Base-by-base conservation (phyloP, 2,113 vertebrate species). In the Clarias gariepinus region DNA sequence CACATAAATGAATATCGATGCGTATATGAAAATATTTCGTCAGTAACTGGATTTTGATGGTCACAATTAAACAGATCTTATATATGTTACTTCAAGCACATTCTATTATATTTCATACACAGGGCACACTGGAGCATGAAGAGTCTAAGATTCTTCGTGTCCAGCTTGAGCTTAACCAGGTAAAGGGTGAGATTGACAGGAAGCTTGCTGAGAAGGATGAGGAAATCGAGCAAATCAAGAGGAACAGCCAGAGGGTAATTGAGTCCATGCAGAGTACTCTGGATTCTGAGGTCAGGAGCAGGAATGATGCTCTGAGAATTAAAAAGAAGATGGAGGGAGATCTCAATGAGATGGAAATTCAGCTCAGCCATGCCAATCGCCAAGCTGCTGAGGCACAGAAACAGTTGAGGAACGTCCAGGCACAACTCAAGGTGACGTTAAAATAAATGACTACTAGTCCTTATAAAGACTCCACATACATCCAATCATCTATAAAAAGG, bases 251-350 rank as follows among this genome's bases (percentile, higher is more conserved):
- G 91, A 93, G 94, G 52, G 91, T 95, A 64, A 91, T 7, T 84
- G 94, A 95, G 47, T 92, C 94, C 68, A 94, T 95, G 91, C 94
- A 95, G 92, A 91, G 90, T 90, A 94, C 92, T 82, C 90, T 95
- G 83, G 94, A 95, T 76, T 90, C 94, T 23, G 94, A 95, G 86
- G 92, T 94, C 84, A 93, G 94, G 85, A 94, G 94, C 92, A 93
- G 94, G 25, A 95, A 94, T n/a, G 94, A 95, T 88, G 93, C 94
- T 83, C 90, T 95, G 82, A 94, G 94, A 89, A 87, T 95, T 88
- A 95, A 96, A 91, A 95, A 95, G 94, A 95, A 96, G 92, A 96
- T 94, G 94, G 95, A 95, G 87, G 94, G 95, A 88, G 94, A 95
- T 82, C 92, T 95, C 88, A 95, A 95, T 81, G 94, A 96, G 91